These are phyloP conservation scores for Callyntrura guangdongensis DNA, from an alignment of 2,888 invertebrate species.

Conservation along the genomic window DNA sequence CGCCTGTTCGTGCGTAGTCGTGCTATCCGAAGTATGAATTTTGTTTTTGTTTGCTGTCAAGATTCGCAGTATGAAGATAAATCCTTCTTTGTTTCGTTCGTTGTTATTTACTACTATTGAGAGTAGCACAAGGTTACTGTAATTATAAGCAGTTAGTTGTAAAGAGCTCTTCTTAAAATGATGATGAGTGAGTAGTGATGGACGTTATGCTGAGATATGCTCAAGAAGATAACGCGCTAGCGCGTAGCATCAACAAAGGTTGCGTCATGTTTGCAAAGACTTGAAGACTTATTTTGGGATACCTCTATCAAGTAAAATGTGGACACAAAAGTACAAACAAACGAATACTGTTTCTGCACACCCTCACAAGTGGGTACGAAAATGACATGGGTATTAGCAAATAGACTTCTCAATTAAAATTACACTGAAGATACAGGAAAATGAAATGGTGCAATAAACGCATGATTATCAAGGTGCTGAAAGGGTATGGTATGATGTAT, in stretches of 20 bases:
- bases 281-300: conserved; percentile 28
- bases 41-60: background rate
- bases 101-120: conserved; percentile 55
- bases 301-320: no score
- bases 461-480: background rate
- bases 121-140: conserved; percentile 76
- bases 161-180: background rate
- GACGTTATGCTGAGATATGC: background rate
- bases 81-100: conserved; percentile 38
- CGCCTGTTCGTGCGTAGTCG: background rate
- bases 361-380: background rate
- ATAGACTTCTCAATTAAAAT: background rate
- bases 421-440: background rate
- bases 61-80: conserved; percentile 20
- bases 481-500: background rate
- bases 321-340: background rate
- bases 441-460: conserved; percentile 11
- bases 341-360: background rate
- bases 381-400: background rate
- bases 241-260: background rate
- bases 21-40: background rate
- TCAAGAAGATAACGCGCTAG: background rate
- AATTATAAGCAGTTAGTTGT: conserved; percentile 62
- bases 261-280: background rate
- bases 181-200: conserved; percentile 23